Evolutionary conservation across 2,888 invertebrate genomes (phyloP).

Genomic region (Heliconius erato): DNA sequence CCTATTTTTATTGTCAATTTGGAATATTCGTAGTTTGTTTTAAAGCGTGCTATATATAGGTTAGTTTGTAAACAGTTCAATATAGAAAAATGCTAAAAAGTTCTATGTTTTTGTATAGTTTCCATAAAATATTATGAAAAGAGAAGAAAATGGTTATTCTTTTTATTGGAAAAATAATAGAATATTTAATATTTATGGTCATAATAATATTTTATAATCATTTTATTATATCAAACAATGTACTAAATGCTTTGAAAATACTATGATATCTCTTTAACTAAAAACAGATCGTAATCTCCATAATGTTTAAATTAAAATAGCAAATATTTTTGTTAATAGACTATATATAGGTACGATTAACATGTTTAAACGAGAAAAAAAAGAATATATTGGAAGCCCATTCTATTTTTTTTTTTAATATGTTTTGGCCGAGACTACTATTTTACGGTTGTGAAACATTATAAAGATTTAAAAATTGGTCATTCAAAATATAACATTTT

Average conservation of each 20-base stretch:
- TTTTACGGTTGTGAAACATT: not conserved
- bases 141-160: not conserved
- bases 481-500: too few species aligned
- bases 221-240: not conserved
- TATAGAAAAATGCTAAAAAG: not conserved
- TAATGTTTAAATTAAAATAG: not conserved
- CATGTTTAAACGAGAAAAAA: not conserved
- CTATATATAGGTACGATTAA: not conserved
- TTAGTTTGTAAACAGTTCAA: not conserved
- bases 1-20: constrained; percentile 17
- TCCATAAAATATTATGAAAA: not conserved
- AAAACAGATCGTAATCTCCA: not conserved
- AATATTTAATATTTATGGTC: not conserved
- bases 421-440: not conserved
- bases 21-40: not conserved
- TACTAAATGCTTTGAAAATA: not conserved
- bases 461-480: not conserved
- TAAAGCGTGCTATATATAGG: not conserved
- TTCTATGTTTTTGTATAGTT: not conserved
- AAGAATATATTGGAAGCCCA: not conserved
- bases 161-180: not conserved
- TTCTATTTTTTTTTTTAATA: not conserved
- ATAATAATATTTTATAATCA: not conserved
- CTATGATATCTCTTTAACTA: not conserved
- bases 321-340: not conserved